Evolutionary conservation across 2,797 vertebrate species (phyloP), one percentile per base, ranked within the genome.

Genomic region (Leptatherina wallacei): DNA sequence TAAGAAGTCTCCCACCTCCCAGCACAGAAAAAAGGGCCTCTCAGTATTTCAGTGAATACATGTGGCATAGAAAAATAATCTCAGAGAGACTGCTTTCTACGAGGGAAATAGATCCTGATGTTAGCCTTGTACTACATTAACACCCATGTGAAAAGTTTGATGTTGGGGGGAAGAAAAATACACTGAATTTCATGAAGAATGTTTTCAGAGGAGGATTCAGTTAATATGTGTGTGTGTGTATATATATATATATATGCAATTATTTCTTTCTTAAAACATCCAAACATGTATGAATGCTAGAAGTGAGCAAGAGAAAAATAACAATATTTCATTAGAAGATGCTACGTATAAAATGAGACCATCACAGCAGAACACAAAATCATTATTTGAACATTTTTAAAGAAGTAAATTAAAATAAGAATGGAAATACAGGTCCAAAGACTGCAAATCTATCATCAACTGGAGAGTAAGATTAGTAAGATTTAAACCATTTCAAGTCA

Each of bases 11-110:
- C 51, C 22, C 38, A 65, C 36, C 62, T 62, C 61, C 64, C 59
- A 51, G 32, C 60, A 2, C 65, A 77, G 78, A 10, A 56, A 63
- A 64, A 18, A 66, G 24, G 64, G 75, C 61, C 77, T 68, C 71
- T 70, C 52, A 27, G 59, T 61, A n/a, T 60, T 40, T 7, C 35
- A 62, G 2, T 30, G 47, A 49, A 24, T 65, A 62, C 59, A 60
- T 69, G 64, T 56, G 49, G 52, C 30, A 22, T 18, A 57, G 75
- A 40, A 32, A 55, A 72, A 73, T 56, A 66, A 61, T n/a, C 10
- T 22, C 49, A 40, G 54, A 77, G 56, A 27, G 1, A 65, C 35
- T 32, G n/a, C 22, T 22, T 14, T 14, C 65, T 73, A 75, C 65
- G 30, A 9, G 55, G 72, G 55, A 29, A 55, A 58, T 57, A 69